Percentiles rank a stretch among this genome's conserved stretches.
These are phyloP conservation scores for Passer montanus DNA, from an alignment of 2,113 vertebrate species.

Conservation along the genomic window DNA sequence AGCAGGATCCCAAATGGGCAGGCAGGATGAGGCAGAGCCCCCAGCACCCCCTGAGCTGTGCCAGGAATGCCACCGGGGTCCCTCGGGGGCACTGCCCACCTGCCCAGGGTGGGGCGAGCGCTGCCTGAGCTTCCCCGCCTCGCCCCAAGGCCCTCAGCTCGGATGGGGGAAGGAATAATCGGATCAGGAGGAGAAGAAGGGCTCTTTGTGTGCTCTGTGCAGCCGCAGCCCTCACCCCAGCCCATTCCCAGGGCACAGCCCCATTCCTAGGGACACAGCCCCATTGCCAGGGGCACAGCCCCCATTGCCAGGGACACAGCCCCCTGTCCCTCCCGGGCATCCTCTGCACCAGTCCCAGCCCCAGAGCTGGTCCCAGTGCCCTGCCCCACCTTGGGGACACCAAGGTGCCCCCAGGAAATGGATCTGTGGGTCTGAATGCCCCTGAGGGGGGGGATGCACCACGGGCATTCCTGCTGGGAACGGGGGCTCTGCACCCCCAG, in stretches of 20 bases:
- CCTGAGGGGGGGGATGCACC: fast-evolving
- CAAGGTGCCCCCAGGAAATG: fast-evolving
- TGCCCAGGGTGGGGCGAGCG: background rate
- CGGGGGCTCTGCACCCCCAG: background rate
- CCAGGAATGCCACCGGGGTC: background rate
- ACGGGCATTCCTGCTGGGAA: fast-evolving
- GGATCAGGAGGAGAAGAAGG: background rate
- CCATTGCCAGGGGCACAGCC: background rate
- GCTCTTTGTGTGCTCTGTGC: constrained; percentile 23
- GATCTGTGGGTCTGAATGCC: fast-evolving
- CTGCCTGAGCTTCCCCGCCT: background rate
- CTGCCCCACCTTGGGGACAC: background rate
- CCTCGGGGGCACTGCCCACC: background rate
- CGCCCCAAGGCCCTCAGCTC: background rate
- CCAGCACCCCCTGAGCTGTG: background rate
- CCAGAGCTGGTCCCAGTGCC: fast-evolving
- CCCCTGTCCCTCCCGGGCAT: background rate
- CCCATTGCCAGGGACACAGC: background rate
- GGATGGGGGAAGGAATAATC: constrained; percentile 22
- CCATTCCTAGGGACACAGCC: background rate
- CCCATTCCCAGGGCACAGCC: background rate
- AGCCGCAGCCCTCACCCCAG: background rate
- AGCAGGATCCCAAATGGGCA: fast-evolving
- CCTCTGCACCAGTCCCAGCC: fast-evolving
- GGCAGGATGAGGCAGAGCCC: background rate